These are phyloP conservation scores for Onychorhynchus coronatus DNA, from an alignment of 2,113 vertebrate genomes.

Conservation along the genomic window DNA sequence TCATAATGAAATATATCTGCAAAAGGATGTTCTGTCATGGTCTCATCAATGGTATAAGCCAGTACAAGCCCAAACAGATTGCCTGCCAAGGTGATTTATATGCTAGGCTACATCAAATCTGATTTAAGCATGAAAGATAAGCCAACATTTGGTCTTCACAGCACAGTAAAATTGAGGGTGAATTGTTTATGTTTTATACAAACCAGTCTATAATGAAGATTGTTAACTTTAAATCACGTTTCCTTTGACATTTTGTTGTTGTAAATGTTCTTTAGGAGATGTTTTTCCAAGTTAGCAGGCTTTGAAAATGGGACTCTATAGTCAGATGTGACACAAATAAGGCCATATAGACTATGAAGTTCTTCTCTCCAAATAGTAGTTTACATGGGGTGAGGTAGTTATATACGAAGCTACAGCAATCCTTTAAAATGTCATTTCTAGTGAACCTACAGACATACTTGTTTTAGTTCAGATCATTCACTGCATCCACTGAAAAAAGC, in stretches of 20 bases:
- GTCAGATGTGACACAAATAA: not conserved
- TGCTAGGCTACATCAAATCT: not conserved
- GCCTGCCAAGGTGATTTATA: conserved; percentile 41
- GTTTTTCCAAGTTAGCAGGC: not conserved
- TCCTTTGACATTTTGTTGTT: conserved; percentile 12
- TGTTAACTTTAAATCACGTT: conserved; percentile 10
- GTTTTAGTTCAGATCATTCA: not conserved
- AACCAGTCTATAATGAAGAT: conserved; percentile 28
- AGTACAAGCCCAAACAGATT: conserved; percentile 5
- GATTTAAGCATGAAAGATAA: conserved; percentile 19
- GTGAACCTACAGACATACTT: not conserved
- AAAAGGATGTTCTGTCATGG: not conserved
- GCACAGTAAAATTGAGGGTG: not conserved
- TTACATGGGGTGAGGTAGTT: not conserved
- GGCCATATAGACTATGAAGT: not conserved
- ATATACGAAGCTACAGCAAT: not conserved
- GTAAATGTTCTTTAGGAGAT: not conserved
- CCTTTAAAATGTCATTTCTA: not conserved
- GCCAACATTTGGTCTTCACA: conserved; percentile 13
- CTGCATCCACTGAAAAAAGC: not conserved
- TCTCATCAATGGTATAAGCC: not conserved
- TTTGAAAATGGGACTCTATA: not conserved
- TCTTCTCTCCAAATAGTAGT: not conserved
- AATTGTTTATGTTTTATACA: conserved; percentile 22
- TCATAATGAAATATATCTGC: conserved; percentile 5